Evolutionary conservation across 1,140 invertebrate species (phyloP), one percentile per base, ranked within the genome.

Genomic region (Drosophila kurseongensis): DNA sequence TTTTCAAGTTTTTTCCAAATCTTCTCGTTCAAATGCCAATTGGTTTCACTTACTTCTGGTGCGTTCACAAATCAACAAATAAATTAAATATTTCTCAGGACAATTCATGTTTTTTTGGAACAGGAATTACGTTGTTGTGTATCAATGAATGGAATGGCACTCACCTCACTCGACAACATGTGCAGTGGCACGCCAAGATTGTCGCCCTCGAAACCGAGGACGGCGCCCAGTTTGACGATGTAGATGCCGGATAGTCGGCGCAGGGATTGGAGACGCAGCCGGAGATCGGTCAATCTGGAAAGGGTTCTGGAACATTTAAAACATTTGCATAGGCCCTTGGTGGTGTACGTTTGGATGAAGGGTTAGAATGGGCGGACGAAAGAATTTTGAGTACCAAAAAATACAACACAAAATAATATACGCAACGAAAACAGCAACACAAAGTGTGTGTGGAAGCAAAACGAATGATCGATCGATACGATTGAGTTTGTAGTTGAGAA

Each of bases 191-290:
- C 80, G 36, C 92, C 93, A 52, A 94, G 75, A 60, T 88, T 84
- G 12, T 91, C 84, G 60, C 93, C 91, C 84, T 95, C 94, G 61
- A 94, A 94, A 44, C 95, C 96, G 1, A 97, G 94, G 1, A 96
- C 95, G 0, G 95, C 94, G 23, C 95, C 96, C 63, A 97, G 90
- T 93, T 96, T 96, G 27, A 97, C 93, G 5, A 96, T 95, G 88
- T 97, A 97, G 61, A 96, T 95, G 38, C 94, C 95, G 5, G 95
- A 96, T 27, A 97, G 93, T 76, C 96, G 94, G 77, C 95, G 94
- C 14, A 97, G 93, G 3, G 96, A 96, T 78, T 96, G 96, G 18
- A 97, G 92, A 52, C 96, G 94, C 10, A 97, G 93, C 4, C 96
- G 94, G 4, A 97, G 93, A 86, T 96, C 95, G 45, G 95, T 96